Percentiles rank a stretch among this genome's conserved stretches.
These are phyloP conservation scores for Plectrocnemia conspersa DNA, from an alignment of 1,140 invertebrate species.

Conservation along the genomic window DNA sequence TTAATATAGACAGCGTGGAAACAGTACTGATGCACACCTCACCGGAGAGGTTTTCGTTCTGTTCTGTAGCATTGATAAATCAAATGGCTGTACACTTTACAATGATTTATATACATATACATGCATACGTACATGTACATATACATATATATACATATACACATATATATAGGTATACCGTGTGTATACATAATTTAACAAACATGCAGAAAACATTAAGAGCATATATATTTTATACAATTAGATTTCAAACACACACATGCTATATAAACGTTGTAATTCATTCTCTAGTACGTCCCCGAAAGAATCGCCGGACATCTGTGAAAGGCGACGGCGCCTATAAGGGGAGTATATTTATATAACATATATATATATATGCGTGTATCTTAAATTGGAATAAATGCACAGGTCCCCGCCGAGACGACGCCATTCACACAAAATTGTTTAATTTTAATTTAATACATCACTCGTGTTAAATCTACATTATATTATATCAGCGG, in stretches of 20 bases:
- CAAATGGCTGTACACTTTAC: constrained; percentile 34
- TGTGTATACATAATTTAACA: constrained; percentile 29
- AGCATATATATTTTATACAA: constrained; percentile 16
- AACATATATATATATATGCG: too few relatives aligned
- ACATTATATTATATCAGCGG: too few relatives aligned
- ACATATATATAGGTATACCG: too few relatives aligned
- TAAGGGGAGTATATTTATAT: too few relatives aligned
- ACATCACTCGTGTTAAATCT: too few relatives aligned
- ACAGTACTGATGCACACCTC: constrained; percentile 17
- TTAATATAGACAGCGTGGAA: constrained; percentile 11
- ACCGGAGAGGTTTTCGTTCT: constrained; percentile 12
- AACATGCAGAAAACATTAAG: constrained; percentile 25
- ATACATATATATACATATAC: too few relatives aligned
- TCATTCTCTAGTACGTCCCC: too few relatives aligned
- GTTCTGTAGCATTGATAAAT: constrained; percentile 17
- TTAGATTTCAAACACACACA: constrained; percentile 29
- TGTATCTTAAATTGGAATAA: too few relatives aligned
- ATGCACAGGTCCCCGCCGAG: constrained; percentile 13
- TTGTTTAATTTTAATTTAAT: too few relatives aligned
- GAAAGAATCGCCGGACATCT: background rate
- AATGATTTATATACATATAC: constrained; percentile 22
- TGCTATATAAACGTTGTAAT: too few relatives aligned
- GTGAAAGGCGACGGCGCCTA: too few relatives aligned
- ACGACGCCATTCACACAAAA: background rate
- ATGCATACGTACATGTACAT: too few relatives aligned